Evolutionary conservation across 2,888 invertebrate species (phyloP), one percentile per base, ranked within the genome.

Genomic region (Hydroisotoma schaefferi): DNA sequence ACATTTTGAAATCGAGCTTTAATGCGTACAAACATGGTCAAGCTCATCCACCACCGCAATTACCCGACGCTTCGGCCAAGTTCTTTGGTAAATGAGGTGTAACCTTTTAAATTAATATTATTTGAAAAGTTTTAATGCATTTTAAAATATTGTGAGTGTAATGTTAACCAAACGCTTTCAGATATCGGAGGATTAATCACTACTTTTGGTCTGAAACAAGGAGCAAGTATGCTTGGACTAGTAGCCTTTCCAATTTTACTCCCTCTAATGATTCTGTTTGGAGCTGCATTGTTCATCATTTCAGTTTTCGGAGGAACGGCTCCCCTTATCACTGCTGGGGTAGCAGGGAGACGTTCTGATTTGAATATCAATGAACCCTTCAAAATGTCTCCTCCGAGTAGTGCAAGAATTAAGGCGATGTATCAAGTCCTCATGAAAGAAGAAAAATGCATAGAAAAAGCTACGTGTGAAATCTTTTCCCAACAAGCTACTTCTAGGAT

Each of bases 181-280:
- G 67, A 67, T 59, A 53, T 67, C 8, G 55, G 67, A 44, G 67
- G 67, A 43, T 48, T 67, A 25, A 58, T 65, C 22, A 48, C 59
- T 2, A 38, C 52, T 26, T 22, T 58, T n/a, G 65, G 65, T 22
- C 44, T 67, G 38, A 62, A 61, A 37, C 46, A 49, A 53, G 65
- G 67, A 37, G 59, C 60, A 3, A 67, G 64, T 28, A 22, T 67
- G 8, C 55, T 63, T n/a, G 67, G 63, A 2, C 38, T 67, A 2
- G 59, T 67, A 2, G 20, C 63, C 1, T 59, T 67, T 23, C 67
- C 67, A 10, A 28, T 67, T 20, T 44, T 67, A 5, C 54, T 67
- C 29, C 67, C 67, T 27, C 49, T 67, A 43, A 57, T 67, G 57
- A 20, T 60, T 37, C 38, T 64, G n/a, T 27, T 64, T 4, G 64